phyloP scores from a whole-genome alignment of 2,888 invertebrate species.

The Cephus rjabovi region DNA sequence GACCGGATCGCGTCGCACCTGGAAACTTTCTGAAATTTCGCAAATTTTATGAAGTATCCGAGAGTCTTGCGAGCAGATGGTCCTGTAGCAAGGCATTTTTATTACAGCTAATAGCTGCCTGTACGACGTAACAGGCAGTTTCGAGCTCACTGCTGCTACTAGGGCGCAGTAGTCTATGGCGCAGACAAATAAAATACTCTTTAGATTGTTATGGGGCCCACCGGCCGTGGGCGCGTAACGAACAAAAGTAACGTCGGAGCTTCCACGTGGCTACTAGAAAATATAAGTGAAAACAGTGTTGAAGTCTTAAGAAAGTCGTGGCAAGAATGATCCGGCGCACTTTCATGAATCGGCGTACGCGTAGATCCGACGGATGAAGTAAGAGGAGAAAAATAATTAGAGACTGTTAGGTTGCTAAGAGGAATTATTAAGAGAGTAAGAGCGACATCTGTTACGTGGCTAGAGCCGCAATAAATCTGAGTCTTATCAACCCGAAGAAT shows the following conservation, averaged over 20 bases:
- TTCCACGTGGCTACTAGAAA: constrained; percentile 24
- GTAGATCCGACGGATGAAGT: too few relatives aligned
- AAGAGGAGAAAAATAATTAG: too few relatives aligned
- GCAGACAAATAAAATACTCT: constrained; percentile 35
- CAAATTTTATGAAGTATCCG: too few relatives aligned
- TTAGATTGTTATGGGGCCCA: constrained; percentile 38
- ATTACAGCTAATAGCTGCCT: not conserved
- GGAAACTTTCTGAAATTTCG: too few relatives aligned
- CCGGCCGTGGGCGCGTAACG: constrained; percentile 20
- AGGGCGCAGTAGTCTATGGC: constrained; percentile 28
- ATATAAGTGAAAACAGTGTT: too few relatives aligned
- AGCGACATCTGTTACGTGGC: not conserved
- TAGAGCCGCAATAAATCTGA: constrained; percentile 23
- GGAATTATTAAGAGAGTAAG: constrained; percentile 5
- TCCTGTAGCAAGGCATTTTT: not conserved
- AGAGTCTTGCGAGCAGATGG: too few relatives aligned
- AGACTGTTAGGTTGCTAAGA: too few relatives aligned
- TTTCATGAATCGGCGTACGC: too few relatives aligned
- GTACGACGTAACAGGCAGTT: constrained; percentile 34
- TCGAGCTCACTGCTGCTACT: constrained; percentile 27
- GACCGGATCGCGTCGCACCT: not conserved
- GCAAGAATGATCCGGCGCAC: too few relatives aligned
- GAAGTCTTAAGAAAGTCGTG: too few relatives aligned
- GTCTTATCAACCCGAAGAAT: constrained; percentile 24
- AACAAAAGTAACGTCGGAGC: too few relatives aligned